Conservation (phyloP, 2,113 vertebrate genomes). For the Anarrhichthys ocellatus region DNA sequence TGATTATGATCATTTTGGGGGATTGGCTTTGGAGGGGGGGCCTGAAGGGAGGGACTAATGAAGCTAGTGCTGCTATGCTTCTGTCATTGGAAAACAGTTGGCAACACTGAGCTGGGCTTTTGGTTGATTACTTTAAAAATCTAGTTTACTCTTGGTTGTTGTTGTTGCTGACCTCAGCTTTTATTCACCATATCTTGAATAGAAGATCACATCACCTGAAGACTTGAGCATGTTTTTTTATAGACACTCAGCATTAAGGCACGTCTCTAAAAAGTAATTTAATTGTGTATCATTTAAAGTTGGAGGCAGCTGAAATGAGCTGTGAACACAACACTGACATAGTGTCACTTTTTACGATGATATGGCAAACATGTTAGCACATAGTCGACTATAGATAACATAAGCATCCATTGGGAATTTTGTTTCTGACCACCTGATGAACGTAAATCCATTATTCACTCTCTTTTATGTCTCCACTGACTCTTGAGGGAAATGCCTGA, state of each 20-base stretch:
- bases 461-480: not conserved
- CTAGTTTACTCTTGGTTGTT: no score
- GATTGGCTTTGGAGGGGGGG: not conserved
- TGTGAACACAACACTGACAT: not conserved
- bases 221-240: not conserved
- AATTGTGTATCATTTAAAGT: not conserved
- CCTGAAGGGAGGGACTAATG: not conserved
- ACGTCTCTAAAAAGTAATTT: not conserved
- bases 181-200: no score
- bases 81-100: no score
- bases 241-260: conserved; percentile 1
- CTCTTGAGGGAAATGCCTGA: not conserved
- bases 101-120: no score
- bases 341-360: not conserved
- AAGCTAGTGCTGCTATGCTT: no score
- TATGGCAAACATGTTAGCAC: not conserved
- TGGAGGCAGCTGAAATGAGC: not conserved
- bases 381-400: not conserved
- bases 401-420: not conserved
- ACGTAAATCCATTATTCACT: not conserved
- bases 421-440: not conserved
- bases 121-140: no score
- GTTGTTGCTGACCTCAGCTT: no score
- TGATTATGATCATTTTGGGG: not conserved
- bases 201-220: not conserved